Base-by-base conservation (phyloP, 2,888 invertebrate genomes). In the Caenorhabditis plicata region DNA sequence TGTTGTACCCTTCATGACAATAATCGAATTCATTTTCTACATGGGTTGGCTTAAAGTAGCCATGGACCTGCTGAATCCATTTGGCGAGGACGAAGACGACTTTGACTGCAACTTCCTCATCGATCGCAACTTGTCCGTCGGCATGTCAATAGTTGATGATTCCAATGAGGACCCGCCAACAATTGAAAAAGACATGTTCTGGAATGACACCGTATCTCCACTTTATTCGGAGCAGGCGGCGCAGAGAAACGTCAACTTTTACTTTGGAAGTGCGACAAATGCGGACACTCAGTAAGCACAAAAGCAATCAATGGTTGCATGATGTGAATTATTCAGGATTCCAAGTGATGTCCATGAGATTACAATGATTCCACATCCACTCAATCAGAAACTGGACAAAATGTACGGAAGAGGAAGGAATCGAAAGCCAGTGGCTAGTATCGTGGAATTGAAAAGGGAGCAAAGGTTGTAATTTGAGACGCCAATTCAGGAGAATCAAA, bases 1-100 rank as follows among this genome's bases (percentile, higher is more conserved):
- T 35, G 57, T 43, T 27, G 44, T 68, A 23, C 68, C 68, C 22
- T 62, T 68, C 26, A 68, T 68, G 68, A 58, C 68, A 23, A 57
- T 58, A 27, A 47, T 64, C 25, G 61, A 68, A 39, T 64, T 68
- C 29, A 52, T 52, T 19, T 68, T 68, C 44, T 68, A 64, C 38
- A 64, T 68, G 63, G 68, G 68, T 13, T 68, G 68, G 68, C 41
- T 64, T 23, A 68, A 68, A 45, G 64, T 68, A 0, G 68, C 68
- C 2, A 68, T 68, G 68, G 68, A 61, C 29, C 56, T 68, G 7
- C 31, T 68, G 39, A 68, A 68, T 43, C 68, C 68, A 9, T 64
- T 68, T 25, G 68, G 68, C 22, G 68, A 68, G 25, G 68, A 68
- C 38, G 68, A 68, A 41, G 68, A 68, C 31, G 68, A 68, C 46